These are phyloP conservation scores for Trachymyrmex cornetzi DNA, from an alignment of 1,140 invertebrate genomes.

Conservation along the genomic window DNA sequence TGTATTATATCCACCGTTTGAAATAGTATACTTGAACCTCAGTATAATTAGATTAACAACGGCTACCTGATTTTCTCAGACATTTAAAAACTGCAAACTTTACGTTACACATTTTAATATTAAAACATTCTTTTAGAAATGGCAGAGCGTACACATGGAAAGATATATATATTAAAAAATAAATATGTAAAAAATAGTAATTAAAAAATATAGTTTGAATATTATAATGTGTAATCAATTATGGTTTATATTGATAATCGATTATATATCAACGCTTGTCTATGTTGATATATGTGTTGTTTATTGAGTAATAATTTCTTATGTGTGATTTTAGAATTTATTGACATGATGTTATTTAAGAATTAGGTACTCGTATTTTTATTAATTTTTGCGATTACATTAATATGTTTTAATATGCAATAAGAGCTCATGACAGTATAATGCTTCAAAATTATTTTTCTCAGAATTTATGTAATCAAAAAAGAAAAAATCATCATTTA, in stretches of 20 bases:
- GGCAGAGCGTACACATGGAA: background rate
- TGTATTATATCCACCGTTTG: background rate
- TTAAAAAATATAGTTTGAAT: constrained; percentile 1
- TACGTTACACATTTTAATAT: background rate
- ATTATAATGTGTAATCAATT: background rate
- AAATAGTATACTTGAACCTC: background rate
- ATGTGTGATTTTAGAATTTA: background rate
- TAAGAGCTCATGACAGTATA: background rate
- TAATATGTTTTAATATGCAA: background rate
- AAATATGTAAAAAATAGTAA: background rate
- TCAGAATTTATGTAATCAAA: constrained; percentile 5
- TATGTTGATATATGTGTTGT: background rate
- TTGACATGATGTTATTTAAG: background rate
- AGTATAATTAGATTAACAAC: background rate
- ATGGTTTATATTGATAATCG: background rate
- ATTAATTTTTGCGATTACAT: background rate
- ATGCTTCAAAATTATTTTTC: background rate
- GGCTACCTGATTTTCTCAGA: background rate
- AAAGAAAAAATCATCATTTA: background rate
- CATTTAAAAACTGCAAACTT: background rate
- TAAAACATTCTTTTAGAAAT: background rate
- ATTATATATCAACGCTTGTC: background rate
- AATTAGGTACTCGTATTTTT: background rate
- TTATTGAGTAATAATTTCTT: background rate
- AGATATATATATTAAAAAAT: background rate